These are phyloP conservation scores for Trichonephila clavata DNA, from an alignment of 1,140 invertebrate genomes.

Conservation along the genomic window DNA sequence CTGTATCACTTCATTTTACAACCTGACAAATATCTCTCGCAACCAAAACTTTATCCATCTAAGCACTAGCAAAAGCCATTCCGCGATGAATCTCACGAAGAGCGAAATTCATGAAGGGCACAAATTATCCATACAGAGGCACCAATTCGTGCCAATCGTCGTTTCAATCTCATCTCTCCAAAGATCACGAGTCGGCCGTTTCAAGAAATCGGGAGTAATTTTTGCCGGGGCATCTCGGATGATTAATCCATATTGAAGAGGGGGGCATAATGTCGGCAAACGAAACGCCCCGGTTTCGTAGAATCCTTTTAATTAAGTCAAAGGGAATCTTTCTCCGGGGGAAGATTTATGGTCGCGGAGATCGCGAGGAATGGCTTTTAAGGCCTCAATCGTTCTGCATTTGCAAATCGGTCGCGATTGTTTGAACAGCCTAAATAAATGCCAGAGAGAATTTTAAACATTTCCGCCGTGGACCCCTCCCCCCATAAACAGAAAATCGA, in stretches of 20 bases:
- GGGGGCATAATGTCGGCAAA: constrained; percentile 1
- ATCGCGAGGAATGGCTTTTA: constrained; percentile 49
- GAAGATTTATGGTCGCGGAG: constrained; percentile 64
- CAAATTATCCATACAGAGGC: constrained; percentile 10
- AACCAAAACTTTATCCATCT: constrained; percentile 5
- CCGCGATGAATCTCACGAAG: neutral
- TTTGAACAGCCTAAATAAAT: constrained; percentile 75
- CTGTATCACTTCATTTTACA: neutral
- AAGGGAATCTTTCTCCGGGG: constrained; percentile 63
- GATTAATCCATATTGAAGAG: constrained; percentile 9
- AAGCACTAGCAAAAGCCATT: neutral
- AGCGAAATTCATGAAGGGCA: neutral
- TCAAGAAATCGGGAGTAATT: constrained; percentile 10
- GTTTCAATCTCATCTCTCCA: constrained; percentile 31
- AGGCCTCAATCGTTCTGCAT: constrained; percentile 73
- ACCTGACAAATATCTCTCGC: neutral
- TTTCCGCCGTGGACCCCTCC: neutral
- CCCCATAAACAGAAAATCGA: constrained; percentile 72
- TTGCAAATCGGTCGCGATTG: constrained; percentile 71
- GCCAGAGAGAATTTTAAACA: constrained; percentile 68
- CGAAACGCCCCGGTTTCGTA: constrained; percentile 29
- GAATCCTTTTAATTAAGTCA: constrained; percentile 68
- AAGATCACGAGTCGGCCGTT: constrained; percentile 19
- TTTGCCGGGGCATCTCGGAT: constrained; percentile 19
- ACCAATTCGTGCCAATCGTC: constrained; percentile 26